phyloP scores from a whole-genome alignment of 2,888 invertebrate genomes.

The Ochropleura plecta region DNA sequence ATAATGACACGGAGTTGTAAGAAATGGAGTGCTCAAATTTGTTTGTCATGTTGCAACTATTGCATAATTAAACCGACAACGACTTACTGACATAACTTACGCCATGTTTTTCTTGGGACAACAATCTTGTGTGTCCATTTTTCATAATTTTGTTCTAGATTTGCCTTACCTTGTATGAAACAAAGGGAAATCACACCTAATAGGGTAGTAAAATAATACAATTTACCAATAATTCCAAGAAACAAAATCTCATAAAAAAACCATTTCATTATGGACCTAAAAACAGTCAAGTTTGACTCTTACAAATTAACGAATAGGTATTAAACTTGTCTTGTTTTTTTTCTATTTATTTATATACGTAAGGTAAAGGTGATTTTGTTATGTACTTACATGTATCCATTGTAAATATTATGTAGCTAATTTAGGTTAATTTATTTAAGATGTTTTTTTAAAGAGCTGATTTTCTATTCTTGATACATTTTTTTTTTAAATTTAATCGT shows the following conservation, averaged over 20 bases:
- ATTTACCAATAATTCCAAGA: too few species aligned
- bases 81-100: background rate
- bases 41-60: background rate
- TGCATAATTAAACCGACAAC: background rate
- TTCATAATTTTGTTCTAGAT: background rate
- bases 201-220: too few species aligned
- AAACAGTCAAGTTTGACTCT: too few species aligned
- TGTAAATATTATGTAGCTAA: constrained; percentile 55
- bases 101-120: background rate
- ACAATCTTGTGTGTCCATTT: background rate
- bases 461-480: background rate
- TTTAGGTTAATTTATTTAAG: constrained; percentile 51
- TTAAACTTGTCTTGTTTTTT: constrained; percentile 7
- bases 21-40: constrained; percentile 9
- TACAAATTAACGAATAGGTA: background rate
- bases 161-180: background rate
- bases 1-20: background rate
- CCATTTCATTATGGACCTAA: too few species aligned
- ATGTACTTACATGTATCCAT: constrained; percentile 13
- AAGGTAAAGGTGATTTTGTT: constrained; percentile 48
- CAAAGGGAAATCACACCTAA: background rate
- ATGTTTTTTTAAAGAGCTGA: constrained; percentile 14
- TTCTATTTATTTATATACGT: constrained; percentile 53
- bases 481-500: too few species aligned
- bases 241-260: too few species aligned